Evolutionary conservation across 2,888 invertebrate species (phyloP), one percentile per base, ranked within the genome.

Genomic region (Dioctria linearis): DNA sequence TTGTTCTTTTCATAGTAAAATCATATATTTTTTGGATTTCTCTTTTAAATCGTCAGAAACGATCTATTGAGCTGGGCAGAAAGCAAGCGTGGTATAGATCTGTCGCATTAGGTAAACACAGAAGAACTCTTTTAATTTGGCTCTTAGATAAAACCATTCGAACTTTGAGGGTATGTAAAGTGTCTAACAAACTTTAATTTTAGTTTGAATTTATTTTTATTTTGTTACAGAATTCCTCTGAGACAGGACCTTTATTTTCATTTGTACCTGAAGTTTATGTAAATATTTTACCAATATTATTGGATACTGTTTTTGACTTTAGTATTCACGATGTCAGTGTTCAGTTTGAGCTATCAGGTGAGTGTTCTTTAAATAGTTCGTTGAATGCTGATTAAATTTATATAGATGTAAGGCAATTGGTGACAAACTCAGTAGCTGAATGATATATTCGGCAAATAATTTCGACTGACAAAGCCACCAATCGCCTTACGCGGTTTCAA

Each of bases 201-300:
- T 61, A 25, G 25, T 37, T 61, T 63, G 13, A 2, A 63, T 37
- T 37, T 46, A 46, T 8, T 51, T 6, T 65, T 39, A n/a, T 6
- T n/a, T 13, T 91, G 0, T 84, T 92, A n/a, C 87, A 91, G 84
- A 90, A 87, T 65, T 91, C 93, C 0, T 92, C 93, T 2, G 85
- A 87, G 3, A 90, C 90, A 80, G 92, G 91, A 0, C 87, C 90
- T 42, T 87, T 93, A 79, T 93, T 94, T 85, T 90, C 91, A 51
- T 94, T 93, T 86, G 91, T 93, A 80, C 94, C 94, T 6, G 93
- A 93, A 84, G 92, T 93, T 83, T 94, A 93, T 86, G 87, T 94
- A 8, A 92, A 93, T 83, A 90, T 91, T 42, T 82, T 89, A 49
- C 89, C 89, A 1, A 86, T 88, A 66, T 81, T 89, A 6, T 82